Evolutionary conservation across 2,113 vertebrate species (phyloP).

Genomic region (Baryphthengus martii): DNA sequence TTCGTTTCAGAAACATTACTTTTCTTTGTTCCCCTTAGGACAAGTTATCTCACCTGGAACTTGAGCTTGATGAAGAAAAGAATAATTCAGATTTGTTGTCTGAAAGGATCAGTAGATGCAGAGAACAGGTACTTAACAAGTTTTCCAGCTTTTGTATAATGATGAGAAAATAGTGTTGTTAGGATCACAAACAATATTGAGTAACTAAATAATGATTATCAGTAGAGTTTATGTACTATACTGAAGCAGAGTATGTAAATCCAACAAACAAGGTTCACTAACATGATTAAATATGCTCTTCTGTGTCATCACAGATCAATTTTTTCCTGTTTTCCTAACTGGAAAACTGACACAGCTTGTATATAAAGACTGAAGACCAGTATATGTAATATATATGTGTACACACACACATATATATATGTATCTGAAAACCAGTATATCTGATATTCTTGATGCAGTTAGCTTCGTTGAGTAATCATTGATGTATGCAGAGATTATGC

Average conservation of each 20-base stretch:
- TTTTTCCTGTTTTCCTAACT: background rate
- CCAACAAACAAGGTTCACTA: background rate
- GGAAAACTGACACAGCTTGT: background rate
- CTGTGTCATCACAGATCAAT: background rate
- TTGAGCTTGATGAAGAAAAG: conserved; percentile 92
- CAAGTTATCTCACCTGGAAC: conserved; percentile 85
- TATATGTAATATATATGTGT: no score
- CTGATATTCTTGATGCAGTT: no score
- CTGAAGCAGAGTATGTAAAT: background rate
- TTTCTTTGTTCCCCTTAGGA: conserved; percentile 75
- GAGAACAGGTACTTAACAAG: conserved; percentile 85
- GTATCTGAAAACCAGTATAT: no score
- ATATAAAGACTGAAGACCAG: background rate
- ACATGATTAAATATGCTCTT: background rate
- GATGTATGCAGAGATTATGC: background rate
- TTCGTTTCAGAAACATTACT: background rate
- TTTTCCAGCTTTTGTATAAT: background rate
- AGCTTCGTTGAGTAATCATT: no score
- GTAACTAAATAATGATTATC: background rate
- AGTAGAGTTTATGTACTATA: background rate
- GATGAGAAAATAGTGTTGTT: background rate
- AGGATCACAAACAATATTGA: background rate
- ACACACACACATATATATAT: no score
- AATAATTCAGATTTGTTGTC: conserved; percentile 88
- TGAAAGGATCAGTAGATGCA: conserved; percentile 85